A percentile compares a stretch with the other conserved stretches of the same genome.
These are phyloP conservation scores for Hemithea aestivaria DNA, from an alignment of 2,888 invertebrate species.

Conservation along the genomic window DNA sequence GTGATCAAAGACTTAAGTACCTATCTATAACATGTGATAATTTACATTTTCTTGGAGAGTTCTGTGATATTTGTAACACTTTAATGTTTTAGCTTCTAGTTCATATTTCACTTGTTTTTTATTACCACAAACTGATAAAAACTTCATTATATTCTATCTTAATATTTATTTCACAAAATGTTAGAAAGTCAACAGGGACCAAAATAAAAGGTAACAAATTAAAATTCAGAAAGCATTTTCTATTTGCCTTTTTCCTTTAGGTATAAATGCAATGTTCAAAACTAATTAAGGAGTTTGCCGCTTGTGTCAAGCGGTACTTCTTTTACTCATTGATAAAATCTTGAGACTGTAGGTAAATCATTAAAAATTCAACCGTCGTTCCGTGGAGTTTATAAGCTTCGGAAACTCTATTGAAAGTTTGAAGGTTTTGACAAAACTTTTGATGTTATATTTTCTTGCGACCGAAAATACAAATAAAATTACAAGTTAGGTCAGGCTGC, in stretches of 20 bases:
- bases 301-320: constrained; percentile 20
- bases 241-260: no score
- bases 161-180: no score
- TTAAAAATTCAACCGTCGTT: constrained; percentile 46
- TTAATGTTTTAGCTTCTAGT: no score
- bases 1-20: no score
- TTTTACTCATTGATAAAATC: constrained; percentile 38
- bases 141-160: no score
- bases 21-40: no score
- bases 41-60: no score
- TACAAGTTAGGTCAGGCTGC: constrained; percentile 16
- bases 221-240: no score
- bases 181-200: no score
- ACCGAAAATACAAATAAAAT: constrained; percentile 28
- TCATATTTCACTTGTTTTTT: no score
- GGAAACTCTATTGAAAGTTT: constrained; percentile 40
- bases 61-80: no score
- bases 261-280: constrained; percentile 1
- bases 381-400: constrained; percentile 36
- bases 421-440: constrained; percentile 35
- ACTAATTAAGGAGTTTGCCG: not conserved
- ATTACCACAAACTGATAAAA: no score
- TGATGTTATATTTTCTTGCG: constrained; percentile 37
- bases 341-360: constrained; percentile 33
- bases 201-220: not conserved